Evolutionary conservation across 2,797 vertebrate genomes (phyloP), one percentile per base, ranked within the genome.

Genomic region (Vespertilio murinus): DNA sequence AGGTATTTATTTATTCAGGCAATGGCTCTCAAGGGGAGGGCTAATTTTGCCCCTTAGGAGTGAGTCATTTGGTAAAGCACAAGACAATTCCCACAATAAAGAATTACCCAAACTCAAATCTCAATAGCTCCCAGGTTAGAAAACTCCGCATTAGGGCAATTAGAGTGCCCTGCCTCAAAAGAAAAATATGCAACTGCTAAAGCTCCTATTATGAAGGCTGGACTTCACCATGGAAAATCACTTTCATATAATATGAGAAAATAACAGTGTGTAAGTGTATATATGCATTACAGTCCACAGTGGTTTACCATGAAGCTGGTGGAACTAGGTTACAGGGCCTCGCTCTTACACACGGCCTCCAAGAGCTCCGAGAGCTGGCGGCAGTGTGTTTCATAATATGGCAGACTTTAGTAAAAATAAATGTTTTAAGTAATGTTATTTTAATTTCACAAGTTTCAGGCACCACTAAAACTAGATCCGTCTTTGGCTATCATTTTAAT

Each of bases 391-490:
- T 77, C 9, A 28, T 35, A 40, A 14, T 7, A 5, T 73, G 90
- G 14, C 8, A 80, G 35, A 49, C 28, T 92, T 93, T 59, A 56
- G 2, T 23, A 40, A 81, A 70, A 2, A n/a, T 2, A 25, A 33
- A 9, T 18, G 33, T 33, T 22, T 33, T 77, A 86, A n/a, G 25
- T 67, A 61, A 82, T 13, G 65, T 25, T 81, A 84, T 81, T 93
- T 95, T 54, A 67, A 78, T 85, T 91, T 95, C 80, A n/a, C 25
- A 93, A 20, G 18, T 22, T 85, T 56, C n/a, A 56, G 79, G 33
- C n/a, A 77, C 23, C 42, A 70, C 38, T 75, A 61, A 67, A 17
- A 22, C 6, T 25, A 33, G n/a, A 35, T 35, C 5, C 33, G 6
- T 49, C 33, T 70, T 86, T 45, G 35, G 17, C 70, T 93, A n/a